Evolutionary conservation across 2,113 vertebrate genomes (phyloP), one percentile per base, ranked within the genome.

Genomic region (Halcyon senegalensis): DNA sequence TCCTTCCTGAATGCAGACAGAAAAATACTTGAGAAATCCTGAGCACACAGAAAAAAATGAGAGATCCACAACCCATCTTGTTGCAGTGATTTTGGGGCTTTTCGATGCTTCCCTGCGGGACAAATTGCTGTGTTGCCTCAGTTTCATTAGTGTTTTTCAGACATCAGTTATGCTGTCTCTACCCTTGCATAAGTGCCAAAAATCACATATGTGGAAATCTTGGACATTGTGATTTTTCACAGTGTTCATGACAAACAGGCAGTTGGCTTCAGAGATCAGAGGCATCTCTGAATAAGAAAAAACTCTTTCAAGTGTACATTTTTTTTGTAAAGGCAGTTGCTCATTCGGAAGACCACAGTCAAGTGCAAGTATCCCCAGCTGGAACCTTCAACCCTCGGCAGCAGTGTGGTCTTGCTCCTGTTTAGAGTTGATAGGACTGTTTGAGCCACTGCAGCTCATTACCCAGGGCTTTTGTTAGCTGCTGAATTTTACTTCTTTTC

Each of bases 201-300:
- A 95, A 55, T 90, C 70, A 84, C 76, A 89, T 66, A 95, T 95
- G 89, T 92, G 80, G 77, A 87, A 79, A 43, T 92, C 53, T 84
- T 76, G 64, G 73, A 41, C 41, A 20, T 44, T 73, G 73, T 51
- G 73, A 89, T 94, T 92, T 95, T 91, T 95, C 60, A 76, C 72
- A 91, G 73, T 12, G 23, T 75, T 91, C 44, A n/a, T 79, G 77
- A 94, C 90, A 90, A 87, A 92, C 89, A 77, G 25, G 39, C 69
- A 64, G 33, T 75, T 88, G 83, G 73, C 80, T 74, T 84, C 64
- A 37, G 84, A 81, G 93, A 87, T 94, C 84, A 91, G 93, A 94
- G 35, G 39, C 91, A 19, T 81, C 60, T 94, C 60, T 91, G 77
- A 89, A 35, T 89, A 74, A 5, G 35, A 68, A 76, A 46, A 89